Percentiles rank a stretch among this genome's conserved stretches.
Evolutionary conservation across 2,113 vertebrate genomes (phyloP).

Genomic region (Vombatus ursinus): DNA sequence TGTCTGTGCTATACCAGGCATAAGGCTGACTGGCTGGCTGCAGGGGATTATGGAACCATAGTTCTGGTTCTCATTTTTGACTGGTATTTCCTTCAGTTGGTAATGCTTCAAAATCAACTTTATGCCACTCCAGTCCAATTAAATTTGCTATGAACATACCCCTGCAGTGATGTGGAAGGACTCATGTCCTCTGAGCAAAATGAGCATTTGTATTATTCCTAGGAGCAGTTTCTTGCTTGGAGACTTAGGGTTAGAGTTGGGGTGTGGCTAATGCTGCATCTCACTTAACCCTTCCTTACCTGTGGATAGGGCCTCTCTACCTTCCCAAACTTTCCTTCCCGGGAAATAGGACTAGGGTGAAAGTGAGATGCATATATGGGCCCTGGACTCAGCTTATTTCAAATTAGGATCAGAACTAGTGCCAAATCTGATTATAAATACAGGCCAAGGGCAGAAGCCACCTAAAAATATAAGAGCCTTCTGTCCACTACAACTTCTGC

Average conservation of each 20-base stretch:
- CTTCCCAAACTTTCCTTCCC: not conserved
- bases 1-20: not conserved
- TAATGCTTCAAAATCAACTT: not conserved
- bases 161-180: not conserved
- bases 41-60: not conserved
- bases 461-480: not conserved
- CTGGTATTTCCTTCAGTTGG: not conserved
- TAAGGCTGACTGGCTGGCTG: slow-evolving; percentile 9
- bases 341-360: not conserved
- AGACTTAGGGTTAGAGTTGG: not conserved
- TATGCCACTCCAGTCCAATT: not conserved
- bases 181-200: not conserved
- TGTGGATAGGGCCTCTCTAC: not conserved
- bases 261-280: not conserved
- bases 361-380: not conserved
- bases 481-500: not conserved
- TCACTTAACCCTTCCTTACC: not conserved
- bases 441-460: not conserved
- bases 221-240: not conserved
- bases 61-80: not conserved
- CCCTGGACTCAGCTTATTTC: not conserved
- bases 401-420: not conserved
- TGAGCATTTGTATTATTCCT: not conserved
- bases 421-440: not conserved
- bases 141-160: not conserved